Conservation (phyloP, 2,797 vertebrate species). For the Propithecus perrieri region DNA sequence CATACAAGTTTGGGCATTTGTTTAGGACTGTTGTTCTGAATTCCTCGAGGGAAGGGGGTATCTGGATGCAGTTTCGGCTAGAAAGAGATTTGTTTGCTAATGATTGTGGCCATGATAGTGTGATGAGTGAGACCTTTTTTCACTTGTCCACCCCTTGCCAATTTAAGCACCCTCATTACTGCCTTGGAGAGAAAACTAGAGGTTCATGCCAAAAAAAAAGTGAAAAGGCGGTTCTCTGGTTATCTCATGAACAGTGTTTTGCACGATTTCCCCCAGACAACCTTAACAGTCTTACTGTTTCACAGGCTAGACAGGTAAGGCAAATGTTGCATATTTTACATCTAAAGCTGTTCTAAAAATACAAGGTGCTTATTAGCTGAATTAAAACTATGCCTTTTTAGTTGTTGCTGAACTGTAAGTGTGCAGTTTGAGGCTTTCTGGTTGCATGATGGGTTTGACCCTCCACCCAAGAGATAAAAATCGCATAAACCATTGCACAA, state of each 20-base stretch:
- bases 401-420: not conserved
- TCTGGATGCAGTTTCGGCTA: constrained; percentile 42
- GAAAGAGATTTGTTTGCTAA: constrained; percentile 55
- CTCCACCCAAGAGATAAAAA: not conserved
- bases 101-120: not conserved
- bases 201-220: not conserved
- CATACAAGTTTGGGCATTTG: constrained; percentile 37
- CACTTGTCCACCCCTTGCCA: constrained; percentile 39
- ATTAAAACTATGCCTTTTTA: not conserved
- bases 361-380: not conserved
- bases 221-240: constrained; percentile 51
- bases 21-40: constrained; percentile 8
- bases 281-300: not conserved
- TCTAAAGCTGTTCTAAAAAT: constrained; percentile 4
- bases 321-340: not conserved
- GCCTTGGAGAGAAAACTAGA: constrained; percentile 20
- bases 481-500: not conserved
- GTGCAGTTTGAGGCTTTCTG: not conserved
- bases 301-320: not conserved
- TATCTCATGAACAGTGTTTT: constrained; percentile 8
- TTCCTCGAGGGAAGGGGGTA: constrained; percentile 16
- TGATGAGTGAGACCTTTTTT: constrained; percentile 28
- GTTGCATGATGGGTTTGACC: not conserved
- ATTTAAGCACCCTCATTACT: constrained; percentile 47
- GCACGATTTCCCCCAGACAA: not conserved